Evolutionary conservation across 1,140 invertebrate species (phyloP).

Genomic region (Pogonomyrmex barbatus): DNA sequence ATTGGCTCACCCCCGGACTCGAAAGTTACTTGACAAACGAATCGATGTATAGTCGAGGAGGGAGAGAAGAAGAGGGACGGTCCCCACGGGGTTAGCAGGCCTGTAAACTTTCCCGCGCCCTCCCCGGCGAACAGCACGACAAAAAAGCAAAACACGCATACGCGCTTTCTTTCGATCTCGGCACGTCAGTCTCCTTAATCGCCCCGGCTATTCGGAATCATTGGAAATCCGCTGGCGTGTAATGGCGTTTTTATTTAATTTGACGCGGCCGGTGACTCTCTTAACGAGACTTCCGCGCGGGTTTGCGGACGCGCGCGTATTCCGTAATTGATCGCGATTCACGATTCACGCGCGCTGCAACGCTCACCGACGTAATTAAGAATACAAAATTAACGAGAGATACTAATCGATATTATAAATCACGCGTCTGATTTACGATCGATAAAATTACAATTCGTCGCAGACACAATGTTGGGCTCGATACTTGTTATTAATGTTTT

Average conservation of each 20-base stretch:
- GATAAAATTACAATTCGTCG: slow-evolving; percentile 45
- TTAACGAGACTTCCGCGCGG: not conserved
- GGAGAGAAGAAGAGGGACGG: slow-evolving; percentile 66
- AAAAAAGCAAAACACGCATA: slow-evolving; percentile 33
- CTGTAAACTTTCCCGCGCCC: slow-evolving; percentile 69
- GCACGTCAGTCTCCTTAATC: slow-evolving; percentile 43
- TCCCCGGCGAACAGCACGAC: slow-evolving; percentile 15
- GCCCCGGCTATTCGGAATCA: slow-evolving; percentile 17
- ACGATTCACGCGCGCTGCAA: not conserved
- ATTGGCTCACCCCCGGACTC: slow-evolving; percentile 83
- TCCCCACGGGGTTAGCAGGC: slow-evolving; percentile 66
- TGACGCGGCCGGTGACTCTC: slow-evolving; percentile 13
- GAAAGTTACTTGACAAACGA: slow-evolving; percentile 82
- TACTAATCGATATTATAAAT: slow-evolving; percentile 48
- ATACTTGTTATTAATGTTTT: slow-evolving; percentile 49
- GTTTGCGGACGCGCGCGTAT: not conserved
- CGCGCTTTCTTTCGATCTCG: slow-evolving; percentile 47
- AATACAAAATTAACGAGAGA: slow-evolving; percentile 57
- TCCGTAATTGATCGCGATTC: slow-evolving; percentile 30
- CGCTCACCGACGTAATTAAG: slow-evolving; percentile 43
- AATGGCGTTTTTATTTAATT: slow-evolving; percentile 55
- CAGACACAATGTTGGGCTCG: slow-evolving; percentile 12
- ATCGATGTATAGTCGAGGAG: slow-evolving; percentile 69
- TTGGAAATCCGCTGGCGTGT: slow-evolving; percentile 35
- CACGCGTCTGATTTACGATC: slow-evolving; percentile 38